Base-by-base conservation (phyloP, 2,888 invertebrate species). In the Eristalinus sepulchralis region DNA sequence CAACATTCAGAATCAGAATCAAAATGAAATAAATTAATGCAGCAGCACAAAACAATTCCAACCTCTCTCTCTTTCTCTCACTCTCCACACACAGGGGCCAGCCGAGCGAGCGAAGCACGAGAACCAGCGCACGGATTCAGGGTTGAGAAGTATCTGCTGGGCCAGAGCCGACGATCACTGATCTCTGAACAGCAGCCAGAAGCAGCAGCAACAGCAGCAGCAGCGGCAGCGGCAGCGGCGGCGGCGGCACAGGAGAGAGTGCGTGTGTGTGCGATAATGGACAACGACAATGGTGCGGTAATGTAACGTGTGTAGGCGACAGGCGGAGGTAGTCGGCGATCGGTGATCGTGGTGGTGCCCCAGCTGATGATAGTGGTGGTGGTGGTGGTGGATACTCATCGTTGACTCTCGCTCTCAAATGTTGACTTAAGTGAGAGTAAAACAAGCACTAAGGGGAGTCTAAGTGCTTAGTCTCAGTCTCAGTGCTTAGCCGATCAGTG, bases 81-180 rank as follows among this genome's bases (percentile, higher is more conserved):
- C 27, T 27, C 27, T 27, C 27, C 27, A 27, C 27, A 27, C 27
- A 27, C 27, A 27, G 27, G 27, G 27, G 33, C 55, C n/a, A 64
- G 57, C 67, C 80, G 53, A 79, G 59, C 73, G 62, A 73, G 62
- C 75, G 36, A 47, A 47, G 27, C 27, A 47, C 47, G 47, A 66
- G 72, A 85, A 77, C 82, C 67, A 82, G 77, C 85, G 85, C 68
- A 78, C 82, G 72, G 82, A 82, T 60, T 85, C 60, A 78, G 59
- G 67, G 82, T 39, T 77, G 77, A 85, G 64, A 82, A 70, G 73
- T 85, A 82, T 85, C 85, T 85, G 82, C 33, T 60, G 64, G 64
- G 64, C 62, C 67, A 78, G 59, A 64, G 72, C 55, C 82, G 68
- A 64, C 82, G 82, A 85, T 85, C 85, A 73, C 85, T 82, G 77